Base-by-base conservation (phyloP, 2,113 vertebrate species). In the Charadrius vociferus region DNA sequence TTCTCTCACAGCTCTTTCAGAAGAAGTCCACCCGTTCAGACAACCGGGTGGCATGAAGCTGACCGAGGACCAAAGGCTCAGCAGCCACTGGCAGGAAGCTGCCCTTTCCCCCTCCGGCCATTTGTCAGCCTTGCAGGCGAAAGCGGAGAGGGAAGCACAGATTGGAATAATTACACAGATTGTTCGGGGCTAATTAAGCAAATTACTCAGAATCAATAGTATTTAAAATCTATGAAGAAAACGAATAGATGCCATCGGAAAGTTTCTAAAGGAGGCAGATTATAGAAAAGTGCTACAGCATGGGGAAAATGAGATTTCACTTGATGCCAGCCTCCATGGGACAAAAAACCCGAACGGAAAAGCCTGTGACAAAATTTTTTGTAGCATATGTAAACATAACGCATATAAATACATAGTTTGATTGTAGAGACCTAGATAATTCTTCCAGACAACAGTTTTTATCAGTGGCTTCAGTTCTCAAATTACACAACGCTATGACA, bases 81-180 rank as follows among this genome's bases (percentile, higher is more conserved):
- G 65, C 32, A 93, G 78, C 66, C 88, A 75, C 95, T 72, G 87
- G 97, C 91, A 97, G 93, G 93, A 98, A 98, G 96, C 84, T 97
- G 94, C 88, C 81, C 96, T 97, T 98, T 97, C 84, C 58, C 93
- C 95, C 93, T 95, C 52, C 96, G 74, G 89, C 94, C 96, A 96
- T 98, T 98, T 95, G 95, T 85, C 86, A 97, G 96, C 94, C 96
- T 97, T 66, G 88, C 85, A 96, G 90, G 93, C 97, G 97, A 98
- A 91, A 41, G 41, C 96, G 94, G 92, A 88, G 72, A 77, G 78
- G 96, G 92, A 37, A 72, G 65, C 96, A 98, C 98, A 98, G 98
- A 97, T 95, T 98, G 98, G 98, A 99, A 95, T 97, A 81, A 98
- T 98, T 98, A 98, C 61, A 87, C 29, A 97, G 95, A 97, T 67